phyloP scores from a whole-genome alignment of 2,113 vertebrate species.

The Typhlomys cinereus region DNA sequence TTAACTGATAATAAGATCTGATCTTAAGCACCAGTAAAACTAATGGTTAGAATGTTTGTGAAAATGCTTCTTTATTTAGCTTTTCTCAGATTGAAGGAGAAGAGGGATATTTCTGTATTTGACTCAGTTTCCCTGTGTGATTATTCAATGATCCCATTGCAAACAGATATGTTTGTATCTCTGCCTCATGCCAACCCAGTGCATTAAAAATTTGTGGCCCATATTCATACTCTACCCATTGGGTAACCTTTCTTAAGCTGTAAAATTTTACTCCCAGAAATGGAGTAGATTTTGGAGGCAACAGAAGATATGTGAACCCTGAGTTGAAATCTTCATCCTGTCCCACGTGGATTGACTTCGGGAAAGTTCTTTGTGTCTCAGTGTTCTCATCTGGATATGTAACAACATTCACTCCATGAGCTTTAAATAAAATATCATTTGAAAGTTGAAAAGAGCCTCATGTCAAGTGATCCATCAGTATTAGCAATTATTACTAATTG shows the following conservation, averaged over 20 bases:
- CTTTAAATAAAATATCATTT: background rate
- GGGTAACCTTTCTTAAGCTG: background rate
- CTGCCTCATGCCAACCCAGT: background rate
- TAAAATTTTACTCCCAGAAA: background rate
- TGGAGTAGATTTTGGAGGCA: background rate
- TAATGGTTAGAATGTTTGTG: background rate
- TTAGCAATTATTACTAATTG: slow-evolving; percentile 9
- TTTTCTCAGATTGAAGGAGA: background rate
- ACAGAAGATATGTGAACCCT: background rate
- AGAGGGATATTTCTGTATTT: background rate
- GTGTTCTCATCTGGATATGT: slow-evolving; percentile 16
- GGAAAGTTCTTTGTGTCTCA: background rate
- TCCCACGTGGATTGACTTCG: background rate
- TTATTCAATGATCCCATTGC: background rate
- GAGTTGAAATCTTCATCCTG: background rate
- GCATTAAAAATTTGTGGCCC: background rate
- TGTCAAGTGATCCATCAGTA: background rate
- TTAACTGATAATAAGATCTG: slow-evolving; percentile 14
- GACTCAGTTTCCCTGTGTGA: background rate
- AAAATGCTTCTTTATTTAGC: slow-evolving; percentile 34
- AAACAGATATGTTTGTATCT: slow-evolving; percentile 8
- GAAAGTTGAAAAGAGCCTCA: background rate
- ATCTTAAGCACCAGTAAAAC: background rate
- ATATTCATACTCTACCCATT: background rate
- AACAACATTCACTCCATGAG: background rate